A percentile compares a stretch with the other conserved stretches of the same genome.
Evolutionary conservation across 2,797 vertebrate genomes (phyloP).

Genomic region (Danio tinwini): DNA sequence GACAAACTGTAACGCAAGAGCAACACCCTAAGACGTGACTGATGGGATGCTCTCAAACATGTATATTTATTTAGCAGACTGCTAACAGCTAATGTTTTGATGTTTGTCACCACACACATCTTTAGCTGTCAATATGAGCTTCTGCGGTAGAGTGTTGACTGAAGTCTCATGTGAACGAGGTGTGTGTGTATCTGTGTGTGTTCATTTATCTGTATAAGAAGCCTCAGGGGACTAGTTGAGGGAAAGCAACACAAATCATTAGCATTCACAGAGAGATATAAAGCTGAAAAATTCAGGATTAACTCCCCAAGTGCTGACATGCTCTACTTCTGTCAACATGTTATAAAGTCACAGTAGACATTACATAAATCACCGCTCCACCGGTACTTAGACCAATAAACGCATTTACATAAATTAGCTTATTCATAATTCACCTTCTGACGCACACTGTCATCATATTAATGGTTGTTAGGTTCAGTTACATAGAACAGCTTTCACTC

Average conservation of each 20-base stretch:
- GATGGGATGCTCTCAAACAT: too few relatives aligned
- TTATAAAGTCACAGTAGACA: slow-evolving; percentile 37
- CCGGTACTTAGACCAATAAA: slow-evolving; percentile 30
- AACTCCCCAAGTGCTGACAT: too few relatives aligned
- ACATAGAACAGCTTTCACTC: slow-evolving; percentile 26
- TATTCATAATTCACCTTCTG: slow-evolving; percentile 37
- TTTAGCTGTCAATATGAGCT: too few relatives aligned
- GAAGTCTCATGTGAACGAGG: too few relatives aligned
- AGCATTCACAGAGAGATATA: too few relatives aligned
- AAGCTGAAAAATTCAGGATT: too few relatives aligned
- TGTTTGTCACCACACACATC: background rate
- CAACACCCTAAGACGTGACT: too few relatives aligned
- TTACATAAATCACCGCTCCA: slow-evolving; percentile 30
- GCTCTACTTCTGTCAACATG: slow-evolving; percentile 27
- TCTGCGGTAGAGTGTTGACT: too few relatives aligned
- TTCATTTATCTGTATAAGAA: background rate
- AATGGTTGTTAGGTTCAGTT: slow-evolving; percentile 13
- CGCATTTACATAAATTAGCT: slow-evolving; percentile 37
- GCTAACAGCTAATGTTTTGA: background rate
- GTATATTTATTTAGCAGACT: background rate
- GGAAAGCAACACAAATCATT: slow-evolving; percentile 28
- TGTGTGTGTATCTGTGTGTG: too few relatives aligned
- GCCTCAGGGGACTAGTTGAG: slow-evolving; percentile 22
- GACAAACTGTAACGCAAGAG: too few relatives aligned
- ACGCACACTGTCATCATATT: slow-evolving; percentile 5